Conservation (phyloP, 2,113 vertebrate genomes). For the Numenius arquata region DNA sequence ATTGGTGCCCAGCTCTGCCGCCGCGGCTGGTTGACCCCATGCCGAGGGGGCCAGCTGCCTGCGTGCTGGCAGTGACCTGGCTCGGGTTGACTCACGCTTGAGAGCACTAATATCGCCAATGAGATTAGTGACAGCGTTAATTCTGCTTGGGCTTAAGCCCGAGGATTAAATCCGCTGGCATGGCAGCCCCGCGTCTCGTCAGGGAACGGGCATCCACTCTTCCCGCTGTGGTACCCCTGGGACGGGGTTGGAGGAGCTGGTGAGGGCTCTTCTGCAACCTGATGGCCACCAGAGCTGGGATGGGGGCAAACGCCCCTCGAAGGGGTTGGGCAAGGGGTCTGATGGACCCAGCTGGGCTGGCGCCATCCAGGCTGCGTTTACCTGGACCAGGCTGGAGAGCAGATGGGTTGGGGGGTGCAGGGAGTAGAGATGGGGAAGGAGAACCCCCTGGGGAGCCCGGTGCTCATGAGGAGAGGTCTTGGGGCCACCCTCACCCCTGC, state of each 20-base stretch:
- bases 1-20: background rate
- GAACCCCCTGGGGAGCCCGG: background rate
- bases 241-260: background rate
- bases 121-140: background rate
- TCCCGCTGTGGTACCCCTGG: rapidly evolving
- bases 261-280: background rate
- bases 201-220: background rate
- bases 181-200: background rate
- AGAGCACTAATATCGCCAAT: background rate
- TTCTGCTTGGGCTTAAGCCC: background rate
- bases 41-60: background rate
- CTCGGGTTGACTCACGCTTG: background rate
- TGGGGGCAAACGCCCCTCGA: too few species aligned
- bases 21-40: background rate
- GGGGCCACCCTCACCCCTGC: background rate
- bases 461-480: rapidly evolving
- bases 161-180: background rate
- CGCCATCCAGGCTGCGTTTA: background rate
- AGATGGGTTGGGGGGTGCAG: too few species aligned
- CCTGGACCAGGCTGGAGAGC: background rate
- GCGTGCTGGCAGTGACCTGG: background rate
- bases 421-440: background rate
- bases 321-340: background rate
- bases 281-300: rapidly evolving
- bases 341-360: background rate